A percentile compares a stretch with the other conserved stretches of the same genome.
Conservation (phyloP, 1,140 invertebrate species). For the Achroia grisella region DNA sequence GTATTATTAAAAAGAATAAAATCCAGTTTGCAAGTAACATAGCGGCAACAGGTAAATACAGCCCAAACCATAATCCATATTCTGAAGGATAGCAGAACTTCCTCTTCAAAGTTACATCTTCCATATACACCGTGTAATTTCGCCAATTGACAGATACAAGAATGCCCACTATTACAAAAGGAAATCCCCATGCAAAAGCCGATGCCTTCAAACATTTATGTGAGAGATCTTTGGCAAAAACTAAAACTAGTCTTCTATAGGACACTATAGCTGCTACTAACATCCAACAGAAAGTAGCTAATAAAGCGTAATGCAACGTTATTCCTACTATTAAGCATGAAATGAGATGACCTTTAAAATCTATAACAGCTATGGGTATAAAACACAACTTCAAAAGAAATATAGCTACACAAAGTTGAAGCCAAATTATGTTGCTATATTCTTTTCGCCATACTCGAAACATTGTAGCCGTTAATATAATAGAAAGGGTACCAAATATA, state of each 20-base stretch:
- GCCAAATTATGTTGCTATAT: constrained; percentile 70
- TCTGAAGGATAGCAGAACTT: constrained; percentile 66
- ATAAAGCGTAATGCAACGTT: constrained; percentile 58
- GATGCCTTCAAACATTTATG: constrained; percentile 63
- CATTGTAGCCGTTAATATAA: constrained; percentile 55
- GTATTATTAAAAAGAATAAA: constrained; percentile 66
- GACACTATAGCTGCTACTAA: constrained; percentile 66
- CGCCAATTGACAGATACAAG: constrained; percentile 47
- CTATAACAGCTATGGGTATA: constrained; percentile 42
- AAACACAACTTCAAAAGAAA: constrained; percentile 52
- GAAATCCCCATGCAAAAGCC: constrained; percentile 60
- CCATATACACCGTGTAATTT: constrained; percentile 49
- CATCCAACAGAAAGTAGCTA: constrained; percentile 73
- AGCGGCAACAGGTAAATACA: constrained; percentile 60
- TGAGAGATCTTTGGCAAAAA: constrained; percentile 61
- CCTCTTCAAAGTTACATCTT: constrained; percentile 37
- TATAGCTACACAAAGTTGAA: constrained; percentile 63
- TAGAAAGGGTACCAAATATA: constrained; percentile 50
- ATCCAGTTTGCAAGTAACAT: constrained; percentile 63
- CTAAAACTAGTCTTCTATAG: constrained; percentile 60
- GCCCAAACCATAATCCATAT: constrained; percentile 58
- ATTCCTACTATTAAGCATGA: constrained; percentile 61
- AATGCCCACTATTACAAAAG: constrained; percentile 50
- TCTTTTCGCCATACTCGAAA: constrained; percentile 68
- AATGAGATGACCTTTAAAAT: constrained; percentile 37